Evolutionary conservation across 30 jellyfish, hydroid and myxozoan species (phyloP), one percentile per base, ranked within the genome.

Genomic region (Turritopsis rubra): DNA sequence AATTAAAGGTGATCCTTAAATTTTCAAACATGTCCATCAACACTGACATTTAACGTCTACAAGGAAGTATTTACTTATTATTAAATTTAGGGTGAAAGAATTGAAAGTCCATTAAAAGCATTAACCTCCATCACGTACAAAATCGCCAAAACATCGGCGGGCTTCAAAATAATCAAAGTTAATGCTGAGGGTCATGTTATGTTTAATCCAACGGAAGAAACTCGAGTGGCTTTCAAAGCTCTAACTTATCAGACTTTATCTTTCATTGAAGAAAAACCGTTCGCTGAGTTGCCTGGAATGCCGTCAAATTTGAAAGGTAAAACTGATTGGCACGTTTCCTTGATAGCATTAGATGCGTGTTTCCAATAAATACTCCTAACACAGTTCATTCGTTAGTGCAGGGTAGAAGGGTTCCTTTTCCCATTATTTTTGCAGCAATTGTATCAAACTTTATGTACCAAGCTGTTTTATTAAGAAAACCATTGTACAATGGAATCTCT

Each of bases 141-240:
- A 1, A 27, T 68, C 19, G 30, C 21, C 22, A 68, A 68, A 68
- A 68, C 77, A 7, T 1, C 1, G 9, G 28, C 77, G 16, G 77
- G 77, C 28, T 68, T 68, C 30, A 68, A 68, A 27, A 68, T 68
- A 16, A 68, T n/a, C 77, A 68, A 27, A n/a, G 77, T 27, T 27
- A 7, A 7, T 7, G 77, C 77, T 1, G 30, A 23, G 30, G 77
- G 77, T 17, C 28, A 23, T n/a, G 30, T 68, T 68, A 68, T 27
- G 30, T 68, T 68, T 27, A 19, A 27, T n/a, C 77, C 77, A n/a
- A n/a, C 19, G 77, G 77, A 27, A 16, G 19, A 68, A 9, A 23
- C 23, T n/a, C 31, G 30, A 68, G 77, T n/a, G 16, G 77, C 77
- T 9, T 23, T 68, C 19, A 68, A 23, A 23, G 28, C 77, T 1